Evolutionary conservation across 2,888 invertebrate genomes (phyloP), one percentile per base, ranked within the genome.

Genomic region (Tromatobia lineatoria): DNA sequence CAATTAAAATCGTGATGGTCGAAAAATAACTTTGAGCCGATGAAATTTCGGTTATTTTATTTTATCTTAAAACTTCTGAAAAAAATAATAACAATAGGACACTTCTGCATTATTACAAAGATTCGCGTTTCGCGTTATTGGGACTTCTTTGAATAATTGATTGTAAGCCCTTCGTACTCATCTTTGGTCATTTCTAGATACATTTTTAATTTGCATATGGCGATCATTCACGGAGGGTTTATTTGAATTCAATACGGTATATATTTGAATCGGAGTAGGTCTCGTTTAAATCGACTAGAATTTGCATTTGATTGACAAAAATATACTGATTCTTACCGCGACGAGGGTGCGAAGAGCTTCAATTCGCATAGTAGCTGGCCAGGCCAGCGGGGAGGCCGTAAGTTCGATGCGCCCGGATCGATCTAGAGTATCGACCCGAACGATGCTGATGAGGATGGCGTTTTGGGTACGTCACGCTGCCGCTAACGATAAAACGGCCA

Each of bases 301-400:
- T 3, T 8, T n/a, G 11, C 1, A 34, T 15, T 50, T 25, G 50
- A 38, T 38, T 38, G 50, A n/a, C 1, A 18, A 52, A 18, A 50
- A 34, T 29, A n/a, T 10, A 50, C 1, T 3, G 15, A 47, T 87
- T 94, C 96, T 96, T 93, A 96, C 96, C 96, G 96, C 96, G 95
- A 96, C 96, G 95, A 96, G 95, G 95, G 95, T 95, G 95, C 95
- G 95, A 94, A 96, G 95, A 95, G 95, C 95, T 96, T 95, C 96
- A 96, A 96, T 96, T 96, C 95, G 96, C 96, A 96, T 96, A 96
- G 96, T 96, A 95, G 95, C 95, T 95, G 95, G 95, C 95, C 95
- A 94, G 94, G 94, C 94, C 95, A 95, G 95, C 95, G 94, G 95
- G 94, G 94, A 95, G 95, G 95, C 93, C 93, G 92, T 91, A 88